phyloP scores from a whole-genome alignment of 2,113 vertebrate species.

The Microtus pennsylvanicus region DNA sequence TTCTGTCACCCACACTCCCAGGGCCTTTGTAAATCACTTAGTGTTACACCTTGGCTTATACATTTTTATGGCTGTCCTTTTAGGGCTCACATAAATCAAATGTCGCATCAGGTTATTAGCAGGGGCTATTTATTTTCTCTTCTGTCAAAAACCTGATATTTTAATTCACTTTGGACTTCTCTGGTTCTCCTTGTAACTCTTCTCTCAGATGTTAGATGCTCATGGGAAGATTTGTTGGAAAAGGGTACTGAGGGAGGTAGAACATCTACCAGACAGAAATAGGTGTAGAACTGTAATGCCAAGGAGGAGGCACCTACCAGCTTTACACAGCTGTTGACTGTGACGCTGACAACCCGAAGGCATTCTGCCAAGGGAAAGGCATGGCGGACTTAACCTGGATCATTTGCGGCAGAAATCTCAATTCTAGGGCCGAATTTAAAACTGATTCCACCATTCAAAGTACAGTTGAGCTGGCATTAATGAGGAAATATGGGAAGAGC shows the following conservation, averaged over 20 bases:
- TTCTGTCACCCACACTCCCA: neutral
- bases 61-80: constrained; percentile 74
- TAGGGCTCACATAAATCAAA: constrained; percentile 74
- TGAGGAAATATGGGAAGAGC: neutral
- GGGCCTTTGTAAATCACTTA: constrained; percentile 77
- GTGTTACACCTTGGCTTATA: constrained; percentile 79
- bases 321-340: neutral
- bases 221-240: constrained; percentile 59
- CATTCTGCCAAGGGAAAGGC: neutral
- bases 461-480: neutral
- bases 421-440: constrained; percentile 28
- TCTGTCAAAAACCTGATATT: constrained; percentile 71
- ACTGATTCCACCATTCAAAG: constrained; percentile 27
- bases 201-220: constrained; percentile 10
- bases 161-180: constrained; percentile 79
- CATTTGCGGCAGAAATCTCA: constrained; percentile 7
- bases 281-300: neutral
- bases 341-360: neutral
- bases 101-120: constrained; percentile 73
- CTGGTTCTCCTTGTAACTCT: constrained; percentile 49
- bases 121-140: constrained; percentile 75
- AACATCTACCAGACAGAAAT: constrained; percentile 22
- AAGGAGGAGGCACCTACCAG: neutral
- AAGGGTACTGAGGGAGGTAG: neutral
- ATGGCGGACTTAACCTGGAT: neutral